phyloP scores from a whole-genome alignment of 2,888 invertebrate genomes.

The Oligia latruncula region DNA sequence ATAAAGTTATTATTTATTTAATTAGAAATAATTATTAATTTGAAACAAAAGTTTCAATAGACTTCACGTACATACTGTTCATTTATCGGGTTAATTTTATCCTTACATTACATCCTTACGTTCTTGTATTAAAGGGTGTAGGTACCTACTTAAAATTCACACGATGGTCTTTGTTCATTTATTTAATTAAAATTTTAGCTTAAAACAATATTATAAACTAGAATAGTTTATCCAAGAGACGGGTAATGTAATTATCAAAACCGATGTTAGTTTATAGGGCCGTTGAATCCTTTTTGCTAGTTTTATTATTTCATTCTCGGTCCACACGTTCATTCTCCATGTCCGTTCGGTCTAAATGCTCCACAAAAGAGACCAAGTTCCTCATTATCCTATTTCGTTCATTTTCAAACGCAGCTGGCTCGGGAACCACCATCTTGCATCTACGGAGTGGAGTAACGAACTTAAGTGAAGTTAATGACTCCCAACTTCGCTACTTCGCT shows the following conservation, averaged over 20 bases:
- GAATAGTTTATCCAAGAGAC: not conserved
- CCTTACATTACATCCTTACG: not conserved
- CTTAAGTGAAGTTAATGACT: conserved; percentile 82
- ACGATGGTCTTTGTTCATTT: not conserved
- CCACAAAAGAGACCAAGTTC: conserved; percentile 50
- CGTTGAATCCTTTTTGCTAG: not conserved
- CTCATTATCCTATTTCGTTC: conserved; percentile 78
- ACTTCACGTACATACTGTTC: not conserved
- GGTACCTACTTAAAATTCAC: not conserved
- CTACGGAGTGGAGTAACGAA: conserved; percentile 74
- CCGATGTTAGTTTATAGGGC: not conserved
- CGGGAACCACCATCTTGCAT: conserved; percentile 68
- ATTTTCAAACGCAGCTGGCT: conserved; percentile 76
- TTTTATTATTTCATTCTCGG: not conserved
- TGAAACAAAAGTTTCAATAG: no score
- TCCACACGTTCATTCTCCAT: not conserved
- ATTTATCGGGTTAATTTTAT: not conserved
- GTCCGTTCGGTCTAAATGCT: conserved; percentile 18
- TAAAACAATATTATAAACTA: not conserved
- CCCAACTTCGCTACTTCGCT: conserved; percentile 74
- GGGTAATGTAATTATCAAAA: not conserved
- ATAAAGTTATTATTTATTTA: no score
- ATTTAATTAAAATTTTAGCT: no score
- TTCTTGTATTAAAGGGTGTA: not conserved
- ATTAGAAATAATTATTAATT: no score